Evolutionary conservation across 2,797 vertebrate genomes (phyloP).

Genomic region (Tiaroga cobitis): DNA sequence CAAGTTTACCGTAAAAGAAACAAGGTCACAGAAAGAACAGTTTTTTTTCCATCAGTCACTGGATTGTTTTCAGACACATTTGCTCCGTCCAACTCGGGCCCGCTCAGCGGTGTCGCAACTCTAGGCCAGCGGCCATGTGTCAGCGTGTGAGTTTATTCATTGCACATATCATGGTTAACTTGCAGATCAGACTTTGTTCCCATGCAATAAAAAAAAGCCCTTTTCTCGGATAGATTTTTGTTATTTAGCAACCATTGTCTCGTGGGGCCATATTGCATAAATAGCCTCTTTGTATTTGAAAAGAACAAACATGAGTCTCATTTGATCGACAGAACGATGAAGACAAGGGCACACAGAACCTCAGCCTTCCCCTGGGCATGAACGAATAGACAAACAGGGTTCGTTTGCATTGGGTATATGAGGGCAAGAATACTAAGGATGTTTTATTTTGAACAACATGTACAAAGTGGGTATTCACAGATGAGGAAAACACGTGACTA

Average conservation of each 20-base stretch:
- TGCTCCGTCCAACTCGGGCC: conserved; percentile 39
- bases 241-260: conserved; percentile 57
- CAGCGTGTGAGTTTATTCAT: conserved; percentile 65
- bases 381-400: conserved; percentile 50
- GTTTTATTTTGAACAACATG: conserved; percentile 30
- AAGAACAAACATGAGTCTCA: conserved; percentile 61
- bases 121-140: conserved; percentile 59
- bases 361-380: conserved; percentile 46
- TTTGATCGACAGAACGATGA: conserved; percentile 56
- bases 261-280: conserved; percentile 62
- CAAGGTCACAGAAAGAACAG: background rate
- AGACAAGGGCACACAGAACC: conserved; percentile 53
- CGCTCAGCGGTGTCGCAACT: conserved; percentile 63
- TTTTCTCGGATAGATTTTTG: conserved; percentile 36
- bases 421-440: conserved; percentile 23
- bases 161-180: conserved; percentile 55
- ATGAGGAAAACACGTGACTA: conserved; percentile 33
- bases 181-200: conserved; percentile 47
- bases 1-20: background rate
- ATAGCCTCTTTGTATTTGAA: conserved; percentile 61
- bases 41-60: conserved; percentile 29
- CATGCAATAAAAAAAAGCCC: conserved; percentile 26
- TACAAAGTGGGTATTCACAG: conserved; percentile 31
- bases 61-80: conserved; percentile 52
- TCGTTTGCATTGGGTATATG: conserved; percentile 30